phyloP scores from a whole-genome alignment of 2,113 vertebrate species.

The Cyprinodon brontotheroides region DNA sequence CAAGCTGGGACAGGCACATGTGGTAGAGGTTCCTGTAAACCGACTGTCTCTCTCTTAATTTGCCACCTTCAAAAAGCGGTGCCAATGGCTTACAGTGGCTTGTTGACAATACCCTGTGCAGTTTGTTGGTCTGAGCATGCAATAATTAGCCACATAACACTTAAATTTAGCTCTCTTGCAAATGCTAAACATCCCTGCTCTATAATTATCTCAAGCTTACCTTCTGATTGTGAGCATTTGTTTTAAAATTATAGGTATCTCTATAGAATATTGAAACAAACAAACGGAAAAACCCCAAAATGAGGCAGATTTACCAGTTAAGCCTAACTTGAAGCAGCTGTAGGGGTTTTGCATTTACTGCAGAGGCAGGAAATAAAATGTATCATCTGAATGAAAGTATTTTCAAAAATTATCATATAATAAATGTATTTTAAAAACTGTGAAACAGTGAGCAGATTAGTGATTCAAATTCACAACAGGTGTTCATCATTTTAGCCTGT shows the following conservation, averaged over 20 bases:
- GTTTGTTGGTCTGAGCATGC: constrained; percentile 2
- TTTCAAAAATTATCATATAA: background rate
- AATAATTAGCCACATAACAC: constrained; percentile 4
- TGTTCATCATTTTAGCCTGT: background rate
- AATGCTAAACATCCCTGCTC: constrained; percentile 6
- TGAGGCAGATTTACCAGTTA: constrained; percentile 10
- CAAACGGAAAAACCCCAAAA: constrained; percentile 21
- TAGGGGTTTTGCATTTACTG: constrained; percentile 40
- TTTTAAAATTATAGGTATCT: constrained; percentile 28
- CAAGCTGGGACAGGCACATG: constrained; percentile 44
- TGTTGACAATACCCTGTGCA: constrained; percentile 4
- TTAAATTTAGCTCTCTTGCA: constrained; percentile 6
- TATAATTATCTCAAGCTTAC: constrained; percentile 6
- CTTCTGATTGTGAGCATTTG: background rate
- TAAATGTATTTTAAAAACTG: background rate
- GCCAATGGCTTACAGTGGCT: constrained; percentile 1
- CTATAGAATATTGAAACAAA: constrained; percentile 30
- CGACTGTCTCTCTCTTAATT: constrained; percentile 6
- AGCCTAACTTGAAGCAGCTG: constrained; percentile 42
- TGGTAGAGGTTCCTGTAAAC: constrained; percentile 38
- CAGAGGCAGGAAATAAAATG: background rate
- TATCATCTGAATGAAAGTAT: background rate
- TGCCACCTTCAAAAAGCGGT: constrained; percentile 11
- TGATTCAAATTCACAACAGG: background rate
- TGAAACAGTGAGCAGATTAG: background rate